Evolutionary conservation across 2,113 vertebrate species (phyloP).

Genomic region (Ophiodon elongatus): DNA sequence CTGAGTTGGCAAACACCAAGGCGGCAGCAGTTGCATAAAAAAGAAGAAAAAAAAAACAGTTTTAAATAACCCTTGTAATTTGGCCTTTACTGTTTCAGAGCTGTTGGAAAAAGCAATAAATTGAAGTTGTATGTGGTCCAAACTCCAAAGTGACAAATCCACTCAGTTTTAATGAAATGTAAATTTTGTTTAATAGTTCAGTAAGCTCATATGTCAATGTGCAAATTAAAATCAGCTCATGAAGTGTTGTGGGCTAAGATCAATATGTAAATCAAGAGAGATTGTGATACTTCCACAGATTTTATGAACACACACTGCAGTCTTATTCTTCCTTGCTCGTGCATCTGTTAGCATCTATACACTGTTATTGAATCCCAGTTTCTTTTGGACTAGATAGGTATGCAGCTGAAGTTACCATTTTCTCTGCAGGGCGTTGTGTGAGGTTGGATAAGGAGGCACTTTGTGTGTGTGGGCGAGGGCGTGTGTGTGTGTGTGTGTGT

Average conservation of each 20-base stretch:
- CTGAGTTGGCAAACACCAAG: conserved; percentile 40
- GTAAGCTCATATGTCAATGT: conserved; percentile 56
- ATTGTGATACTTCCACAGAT: conserved; percentile 19
- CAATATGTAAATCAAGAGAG: conserved; percentile 53
- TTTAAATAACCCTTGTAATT: conserved; percentile 33
- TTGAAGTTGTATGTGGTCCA: conserved; percentile 27
- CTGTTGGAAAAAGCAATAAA: conserved; percentile 39
- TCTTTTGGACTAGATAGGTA: not conserved
- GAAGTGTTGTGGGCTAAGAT: conserved; percentile 57
- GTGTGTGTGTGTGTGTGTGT: not conserved
- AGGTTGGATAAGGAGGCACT: too few species aligned
- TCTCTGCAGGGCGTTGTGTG: not conserved
- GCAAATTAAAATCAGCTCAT: conserved; percentile 67
- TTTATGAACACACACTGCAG: conserved; percentile 25
- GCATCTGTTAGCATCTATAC: conserved; percentile 7
- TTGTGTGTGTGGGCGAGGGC: too few species aligned
- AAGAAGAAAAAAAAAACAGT: not conserved
- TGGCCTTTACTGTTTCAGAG: conserved; percentile 31
- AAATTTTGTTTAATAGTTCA: conserved; percentile 56
- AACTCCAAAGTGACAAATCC: conserved; percentile 41
- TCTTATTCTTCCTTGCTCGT: conserved; percentile 5
- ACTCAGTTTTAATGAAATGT: conserved; percentile 53
- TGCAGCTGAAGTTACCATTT: not conserved
- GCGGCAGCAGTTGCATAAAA: conserved; percentile 25
- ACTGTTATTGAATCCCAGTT: conserved; percentile 10